Evolutionary conservation across 2,888 invertebrate species (phyloP), one percentile per base, ranked within the genome.

Genomic region (Corbicula japonica): DNA sequence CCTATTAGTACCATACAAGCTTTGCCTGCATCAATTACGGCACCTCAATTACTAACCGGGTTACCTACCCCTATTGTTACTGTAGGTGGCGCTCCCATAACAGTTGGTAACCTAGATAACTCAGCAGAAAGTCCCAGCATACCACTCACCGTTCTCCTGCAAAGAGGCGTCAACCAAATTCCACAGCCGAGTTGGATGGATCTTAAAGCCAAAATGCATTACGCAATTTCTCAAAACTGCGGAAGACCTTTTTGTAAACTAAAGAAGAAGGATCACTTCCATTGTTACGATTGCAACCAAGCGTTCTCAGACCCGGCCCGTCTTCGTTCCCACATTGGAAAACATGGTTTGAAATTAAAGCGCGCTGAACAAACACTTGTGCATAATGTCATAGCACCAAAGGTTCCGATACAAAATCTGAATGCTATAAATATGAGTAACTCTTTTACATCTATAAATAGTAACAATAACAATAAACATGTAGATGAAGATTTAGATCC

Each of bases 271-370:
- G 95, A 96, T 83, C 97, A 97, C 90, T 96, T 96, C 90, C 97
- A 97, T 91, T 97, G 97, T 93, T 95, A 96, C 90, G 95, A 96
- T 61, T 97, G 97, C 94, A 96, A 96, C 92, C 97, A 96, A 93
- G 96, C 96, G 0, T 96, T 96, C 92, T 96, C 96, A n/a, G 96
- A 96, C 87, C 93, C 96, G 65, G 95, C 96, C 73, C 95, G 96
- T 69, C 93, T 96, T 54, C 94, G 96, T 34, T 95, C 95, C 0
- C 97, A 97, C 93, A 95, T 96, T 41, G 95, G 95, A 21, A 96
- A 96, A 90, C 96, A 97, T 91, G 92, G 92, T 0, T 76, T 91
- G 73, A 91, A 87, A 76, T 87, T 91, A 26, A 85, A 85, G 28
- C 80, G 85, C 46, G 48, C 34, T 50, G 85, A 87, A 30, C 61